Percentiles rank a stretch among this genome's conserved stretches.
Evolutionary conservation across 2,888 invertebrate species (phyloP).

Genomic region (Eretmocerus hayati): DNA sequence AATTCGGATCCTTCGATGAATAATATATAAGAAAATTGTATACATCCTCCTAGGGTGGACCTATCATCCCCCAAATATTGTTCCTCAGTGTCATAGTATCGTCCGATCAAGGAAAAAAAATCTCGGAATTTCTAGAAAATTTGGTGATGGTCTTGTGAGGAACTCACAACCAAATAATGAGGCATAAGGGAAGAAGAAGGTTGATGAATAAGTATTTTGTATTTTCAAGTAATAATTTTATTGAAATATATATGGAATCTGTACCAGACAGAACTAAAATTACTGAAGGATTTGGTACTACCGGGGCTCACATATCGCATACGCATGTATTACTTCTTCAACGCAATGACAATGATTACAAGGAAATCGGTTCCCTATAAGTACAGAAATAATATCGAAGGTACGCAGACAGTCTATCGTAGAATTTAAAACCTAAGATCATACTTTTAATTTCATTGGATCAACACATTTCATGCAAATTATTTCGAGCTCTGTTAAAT

Average conservation of each 20-base stretch:
- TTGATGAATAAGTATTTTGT: no score
- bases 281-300: slow-evolving; percentile 47
- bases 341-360: slow-evolving; percentile 35
- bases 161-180: no score
- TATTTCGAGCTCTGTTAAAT: no score
- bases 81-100: no score
- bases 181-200: no score
- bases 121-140: background rate
- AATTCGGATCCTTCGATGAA: no score
- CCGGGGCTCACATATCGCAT: slow-evolving; percentile 45
- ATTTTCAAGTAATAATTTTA: slow-evolving; percentile 44
- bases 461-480: no score
- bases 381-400: slow-evolving; percentile 45
- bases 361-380: slow-evolving; percentile 41
- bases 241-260: slow-evolving; percentile 49
- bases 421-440: slow-evolving; percentile 40
- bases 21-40: no score
- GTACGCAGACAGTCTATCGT: slow-evolving; percentile 44
- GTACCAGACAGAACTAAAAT: slow-evolving; percentile 49
- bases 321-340: slow-evolving; percentile 35
- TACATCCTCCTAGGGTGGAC: no score
- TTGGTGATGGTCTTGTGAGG: slow-evolving; percentile 1
- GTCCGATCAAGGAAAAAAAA: no score
- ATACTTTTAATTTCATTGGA: no score
- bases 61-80: no score